phyloP scores from a whole-genome alignment of 2,113 vertebrate species.

The Illadopsis cleaveri region DNA sequence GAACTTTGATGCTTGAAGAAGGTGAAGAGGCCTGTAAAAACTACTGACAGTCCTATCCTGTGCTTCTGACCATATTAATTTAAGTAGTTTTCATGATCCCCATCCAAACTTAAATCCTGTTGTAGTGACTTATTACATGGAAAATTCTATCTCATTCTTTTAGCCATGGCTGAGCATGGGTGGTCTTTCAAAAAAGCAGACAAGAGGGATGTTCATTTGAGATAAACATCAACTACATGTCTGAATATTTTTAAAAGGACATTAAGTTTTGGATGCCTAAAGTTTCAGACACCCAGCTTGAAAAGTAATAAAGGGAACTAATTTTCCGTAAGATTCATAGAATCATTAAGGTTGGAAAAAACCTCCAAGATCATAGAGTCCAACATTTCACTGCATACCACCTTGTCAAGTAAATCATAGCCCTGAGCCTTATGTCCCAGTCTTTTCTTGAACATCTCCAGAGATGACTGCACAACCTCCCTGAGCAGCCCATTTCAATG shows the following conservation, averaged over 20 bases:
- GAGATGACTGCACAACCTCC: too few relatives aligned
- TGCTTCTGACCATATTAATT: background rate
- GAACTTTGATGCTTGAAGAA: background rate
- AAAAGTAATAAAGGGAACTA: background rate
- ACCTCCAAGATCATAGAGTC: accelerated
- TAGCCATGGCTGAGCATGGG: background rate
- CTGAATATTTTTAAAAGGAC: background rate
- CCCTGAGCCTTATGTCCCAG: background rate
- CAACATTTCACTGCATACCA: background rate
- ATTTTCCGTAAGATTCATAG: background rate
- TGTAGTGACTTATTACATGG: background rate
- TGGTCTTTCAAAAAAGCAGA: background rate
- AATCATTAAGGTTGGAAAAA: background rate
- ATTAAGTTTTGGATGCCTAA: background rate
- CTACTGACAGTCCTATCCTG: background rate
- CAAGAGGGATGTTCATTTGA: background rate
- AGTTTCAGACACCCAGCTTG: background rate
- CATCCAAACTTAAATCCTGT: background rate
- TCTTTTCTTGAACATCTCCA: background rate
- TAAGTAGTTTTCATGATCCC: background rate
- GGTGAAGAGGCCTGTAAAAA: background rate
- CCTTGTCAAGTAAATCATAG: background rate
- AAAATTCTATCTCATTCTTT: background rate
- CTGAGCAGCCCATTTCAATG: background rate
- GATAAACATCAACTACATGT: background rate